Evolutionary conservation across 2,888 invertebrate genomes (phyloP).

Genomic region (Therioaphis trifolii): DNA sequence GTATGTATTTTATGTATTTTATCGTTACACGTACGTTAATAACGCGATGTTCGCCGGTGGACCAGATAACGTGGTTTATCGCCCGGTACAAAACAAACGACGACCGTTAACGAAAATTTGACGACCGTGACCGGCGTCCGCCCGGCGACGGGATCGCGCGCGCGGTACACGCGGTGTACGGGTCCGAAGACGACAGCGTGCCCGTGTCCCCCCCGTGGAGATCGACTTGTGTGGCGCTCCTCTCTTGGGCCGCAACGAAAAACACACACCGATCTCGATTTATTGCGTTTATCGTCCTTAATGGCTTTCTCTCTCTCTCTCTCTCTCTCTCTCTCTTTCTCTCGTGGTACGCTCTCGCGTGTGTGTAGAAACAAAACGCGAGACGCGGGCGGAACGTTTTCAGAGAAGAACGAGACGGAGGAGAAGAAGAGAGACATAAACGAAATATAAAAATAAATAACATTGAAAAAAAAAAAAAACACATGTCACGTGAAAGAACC

Average conservation of each 20-base stretch:
- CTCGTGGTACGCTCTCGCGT: no score
- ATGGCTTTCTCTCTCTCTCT: not conserved
- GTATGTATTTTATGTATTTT: no score
- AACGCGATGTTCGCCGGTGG: not conserved
- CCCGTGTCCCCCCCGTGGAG: slow-evolving; percentile 51
- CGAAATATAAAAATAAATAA: no score
- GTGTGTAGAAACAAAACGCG: no score
- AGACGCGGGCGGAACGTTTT: no score
- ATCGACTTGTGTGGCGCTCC: slow-evolving; percentile 58
- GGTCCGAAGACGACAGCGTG: slow-evolving; percentile 25
- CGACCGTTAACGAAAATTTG: slow-evolving; percentile 35
- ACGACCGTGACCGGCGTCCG: slow-evolving; percentile 10
- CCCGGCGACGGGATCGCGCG: not conserved
- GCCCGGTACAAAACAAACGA: not conserved
- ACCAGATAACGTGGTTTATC: slow-evolving; percentile 3
- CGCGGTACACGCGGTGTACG: not conserved
- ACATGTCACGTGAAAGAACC: no score
- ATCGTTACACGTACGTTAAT: no score
- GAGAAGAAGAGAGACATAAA: no score
- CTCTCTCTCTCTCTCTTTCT: no score
- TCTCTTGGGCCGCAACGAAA: slow-evolving; percentile 32
- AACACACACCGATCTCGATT: slow-evolving; percentile 43
- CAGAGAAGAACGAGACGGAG: no score
- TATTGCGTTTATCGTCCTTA: no score
- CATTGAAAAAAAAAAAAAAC: no score